These are phyloP conservation scores for Bucco capensis DNA, from an alignment of 2,113 vertebrate genomes.

Conservation along the genomic window DNA sequence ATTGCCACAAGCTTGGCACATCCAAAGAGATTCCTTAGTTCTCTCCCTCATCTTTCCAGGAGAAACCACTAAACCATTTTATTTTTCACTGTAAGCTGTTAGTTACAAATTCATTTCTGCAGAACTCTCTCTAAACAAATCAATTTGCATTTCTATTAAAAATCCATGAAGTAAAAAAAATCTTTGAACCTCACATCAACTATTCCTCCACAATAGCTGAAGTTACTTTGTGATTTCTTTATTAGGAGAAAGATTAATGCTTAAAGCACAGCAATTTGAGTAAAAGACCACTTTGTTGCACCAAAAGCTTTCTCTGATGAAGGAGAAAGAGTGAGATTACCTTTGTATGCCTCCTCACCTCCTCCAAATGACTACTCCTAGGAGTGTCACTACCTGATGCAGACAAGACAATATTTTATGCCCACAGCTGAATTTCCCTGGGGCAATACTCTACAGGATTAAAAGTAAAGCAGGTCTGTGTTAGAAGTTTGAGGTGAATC, in stretches of 20 bases:
- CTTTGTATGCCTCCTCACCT: background rate
- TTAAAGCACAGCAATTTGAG: background rate
- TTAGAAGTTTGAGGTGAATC: background rate
- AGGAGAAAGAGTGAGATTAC: background rate
- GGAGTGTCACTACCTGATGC: background rate
- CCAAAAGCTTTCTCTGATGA: background rate
- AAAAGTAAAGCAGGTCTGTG: accelerated
- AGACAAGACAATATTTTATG: background rate
- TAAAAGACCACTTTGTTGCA: background rate
- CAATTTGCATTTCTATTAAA: background rate
- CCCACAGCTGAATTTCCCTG: background rate
- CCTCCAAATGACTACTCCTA: background rate
- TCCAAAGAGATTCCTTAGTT: background rate
- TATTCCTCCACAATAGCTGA: background rate
- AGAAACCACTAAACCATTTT: background rate
- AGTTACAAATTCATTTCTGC: background rate
- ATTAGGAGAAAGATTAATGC: background rate
- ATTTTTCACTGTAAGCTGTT: background rate
- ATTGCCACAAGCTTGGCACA: background rate
- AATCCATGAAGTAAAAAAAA: background rate
- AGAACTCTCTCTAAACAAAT: background rate
- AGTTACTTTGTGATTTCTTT: background rate
- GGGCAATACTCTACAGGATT: background rate
- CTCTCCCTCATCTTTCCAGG: background rate
- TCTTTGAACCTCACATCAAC: background rate